Evolutionary conservation across 2,113 vertebrate species (phyloP).

Genomic region (Lagopus muta): DNA sequence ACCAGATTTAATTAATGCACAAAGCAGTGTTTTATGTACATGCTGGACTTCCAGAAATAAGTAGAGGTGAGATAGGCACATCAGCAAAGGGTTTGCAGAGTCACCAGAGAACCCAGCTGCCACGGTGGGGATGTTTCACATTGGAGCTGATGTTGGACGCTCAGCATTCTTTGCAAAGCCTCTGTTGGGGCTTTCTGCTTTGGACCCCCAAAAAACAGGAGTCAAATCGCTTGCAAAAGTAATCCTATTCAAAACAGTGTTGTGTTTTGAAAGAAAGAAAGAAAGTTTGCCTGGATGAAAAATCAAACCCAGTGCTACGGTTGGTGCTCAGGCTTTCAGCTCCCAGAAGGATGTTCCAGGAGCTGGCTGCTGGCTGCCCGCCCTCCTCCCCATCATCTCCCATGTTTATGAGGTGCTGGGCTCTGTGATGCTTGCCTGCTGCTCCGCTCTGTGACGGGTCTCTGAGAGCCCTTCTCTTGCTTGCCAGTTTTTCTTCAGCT

Average conservation of each 20-base stretch:
- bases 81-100: not conserved
- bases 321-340: not conserved
- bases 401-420: not conserved
- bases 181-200: not conserved
- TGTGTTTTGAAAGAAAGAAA: not conserved
- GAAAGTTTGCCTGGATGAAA: not conserved
- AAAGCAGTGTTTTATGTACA: not conserved
- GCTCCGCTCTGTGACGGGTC: not conserved
- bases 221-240: not conserved
- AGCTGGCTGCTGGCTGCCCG: not conserved
- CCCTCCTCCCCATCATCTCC: not conserved
- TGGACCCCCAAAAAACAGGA: not conserved
- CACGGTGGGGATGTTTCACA: not conserved
- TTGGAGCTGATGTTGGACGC: not conserved
- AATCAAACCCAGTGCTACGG: not conserved
- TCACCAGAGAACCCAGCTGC: not conserved
- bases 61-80: not conserved
- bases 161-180: not conserved
- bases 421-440: not conserved
- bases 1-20: not conserved
- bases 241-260: not conserved
- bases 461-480: not conserved
- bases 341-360: not conserved
- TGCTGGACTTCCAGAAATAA: slow-evolving; percentile 38
- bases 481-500: not conserved